Conservation (phyloP, 2,113 vertebrate genomes). For the Malurus melanocephalus region DNA sequence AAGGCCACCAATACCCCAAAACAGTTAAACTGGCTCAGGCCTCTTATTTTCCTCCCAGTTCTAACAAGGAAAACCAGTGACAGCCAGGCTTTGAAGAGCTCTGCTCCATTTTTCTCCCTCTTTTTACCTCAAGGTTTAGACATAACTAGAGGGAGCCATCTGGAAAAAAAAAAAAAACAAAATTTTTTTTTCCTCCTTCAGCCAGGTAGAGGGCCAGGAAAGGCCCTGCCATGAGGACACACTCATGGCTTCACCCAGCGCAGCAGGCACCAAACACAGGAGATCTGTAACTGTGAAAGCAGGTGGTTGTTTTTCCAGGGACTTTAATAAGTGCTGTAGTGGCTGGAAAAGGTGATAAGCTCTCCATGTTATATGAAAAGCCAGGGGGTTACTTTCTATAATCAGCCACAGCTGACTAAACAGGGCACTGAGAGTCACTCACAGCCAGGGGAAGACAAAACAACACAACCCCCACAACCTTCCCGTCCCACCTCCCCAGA, state of each 20-base stretch:
- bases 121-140: not conserved
- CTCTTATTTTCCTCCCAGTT: not conserved
- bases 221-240: not conserved
- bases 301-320: not conserved
- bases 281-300: not conserved
- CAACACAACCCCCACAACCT: not conserved
- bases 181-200: not conserved
- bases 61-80: fast-evolving
- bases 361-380: constrained; percentile 11
- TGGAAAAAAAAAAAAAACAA: not conserved
- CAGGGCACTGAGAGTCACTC: constrained; percentile 15
- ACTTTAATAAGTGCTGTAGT: constrained; percentile 13
- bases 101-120: not conserved
- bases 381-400: constrained; percentile 11
- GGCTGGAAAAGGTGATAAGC: constrained; percentile 49
- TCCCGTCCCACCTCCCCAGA: not conserved
- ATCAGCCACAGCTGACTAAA: constrained; percentile 52
- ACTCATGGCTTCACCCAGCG: not conserved
- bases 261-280: not conserved
- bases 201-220: fast-evolving
- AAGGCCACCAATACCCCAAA: not conserved
- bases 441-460: not conserved
- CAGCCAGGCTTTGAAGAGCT: not conserved
- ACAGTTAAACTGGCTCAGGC: not conserved
- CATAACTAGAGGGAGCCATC: not conserved